Conservation (phyloP, 2,797 vertebrate species). For the Lithobates sylvaticus region DNA sequence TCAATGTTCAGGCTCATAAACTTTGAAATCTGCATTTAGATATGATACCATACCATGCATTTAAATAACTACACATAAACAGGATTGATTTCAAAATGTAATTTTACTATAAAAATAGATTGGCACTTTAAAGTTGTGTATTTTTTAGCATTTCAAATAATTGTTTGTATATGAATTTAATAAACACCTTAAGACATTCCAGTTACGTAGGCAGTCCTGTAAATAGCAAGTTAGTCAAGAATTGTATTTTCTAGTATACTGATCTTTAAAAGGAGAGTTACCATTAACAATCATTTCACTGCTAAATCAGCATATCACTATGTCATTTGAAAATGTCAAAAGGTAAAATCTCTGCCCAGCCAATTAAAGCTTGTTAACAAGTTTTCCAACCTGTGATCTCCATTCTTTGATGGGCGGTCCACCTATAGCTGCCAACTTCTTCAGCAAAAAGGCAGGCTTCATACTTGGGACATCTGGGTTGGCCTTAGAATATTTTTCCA, state of each 20-base stretch:
- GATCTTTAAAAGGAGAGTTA: background rate
- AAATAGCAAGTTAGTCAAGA: background rate
- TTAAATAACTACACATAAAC: no score
- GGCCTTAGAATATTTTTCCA: conserved; percentile 81
- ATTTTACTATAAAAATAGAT: conserved; percentile 4
- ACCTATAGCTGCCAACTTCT: conserved; percentile 82
- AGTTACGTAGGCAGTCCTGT: background rate
- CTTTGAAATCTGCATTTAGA: no score
- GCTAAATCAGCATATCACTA: background rate
- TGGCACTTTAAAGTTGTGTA: no score
- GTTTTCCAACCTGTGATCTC: conserved; percentile 75
- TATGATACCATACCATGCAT: no score
- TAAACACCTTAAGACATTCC: background rate
- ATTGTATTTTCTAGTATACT: background rate
- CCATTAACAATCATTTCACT: background rate
- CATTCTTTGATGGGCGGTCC: conserved; percentile 86
- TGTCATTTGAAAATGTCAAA: background rate
- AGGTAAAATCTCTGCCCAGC: background rate
- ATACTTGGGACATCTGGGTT: conserved; percentile 84
- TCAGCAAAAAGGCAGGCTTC: conserved; percentile 82
- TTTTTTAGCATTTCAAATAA: background rate
- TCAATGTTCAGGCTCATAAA: no score
- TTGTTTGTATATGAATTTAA: background rate
- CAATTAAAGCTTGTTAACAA: conserved; percentile 75
- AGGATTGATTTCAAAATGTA: background rate